Evolutionary conservation across 2,113 vertebrate genomes (phyloP), one percentile per base, ranked within the genome.

Genomic region (Benitochromis conjunctus): DNA sequence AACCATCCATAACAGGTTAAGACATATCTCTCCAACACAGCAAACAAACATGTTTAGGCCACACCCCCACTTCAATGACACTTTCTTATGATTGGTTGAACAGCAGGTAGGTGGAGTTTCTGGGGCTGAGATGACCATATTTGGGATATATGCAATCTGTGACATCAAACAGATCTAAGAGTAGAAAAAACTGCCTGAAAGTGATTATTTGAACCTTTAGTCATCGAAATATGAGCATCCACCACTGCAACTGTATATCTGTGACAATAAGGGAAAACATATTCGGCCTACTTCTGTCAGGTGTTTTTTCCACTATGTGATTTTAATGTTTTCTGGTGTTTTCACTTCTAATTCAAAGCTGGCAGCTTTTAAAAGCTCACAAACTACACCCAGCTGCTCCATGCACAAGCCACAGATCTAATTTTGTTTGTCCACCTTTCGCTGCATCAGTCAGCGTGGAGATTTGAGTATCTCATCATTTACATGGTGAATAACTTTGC

Each of bases 321-420:
- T 64, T 3, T 64, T 0, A 64, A 36, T 57, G 21, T 79, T 56
- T 24, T 41, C 54, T 19, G 9, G 21, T 21, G n/a, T 79, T 38
- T 57, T 24, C 9, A 34, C 38, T 6, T 81, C 46, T 36, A 60
- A 81, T 64, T 86, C 69, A 46, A 46, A 69, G 34, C 34, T 90
- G 82, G 80, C 79, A 91, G 62, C 51, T 66, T 84, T 64, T 64
- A 29, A 88, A 89, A 84, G 53, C n/a, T 6, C 55, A 80, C 60
- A 78, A 84, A 88, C 88, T 86, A 53, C 76, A 62, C 79, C 83
- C 64, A 71, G 74, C 86, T 76, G 64, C 76, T 85, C 43, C 57
- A 18, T 79, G 34, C 51, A 4, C 76, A 5, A 84, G n/a, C 18
- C n/a, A 34, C 46, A 13, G 5, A 7, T 54, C 3, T 41, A n/a